Evolutionary conservation across 2,888 invertebrate species (phyloP).

Genomic region (Flexamia atlantica): DNA sequence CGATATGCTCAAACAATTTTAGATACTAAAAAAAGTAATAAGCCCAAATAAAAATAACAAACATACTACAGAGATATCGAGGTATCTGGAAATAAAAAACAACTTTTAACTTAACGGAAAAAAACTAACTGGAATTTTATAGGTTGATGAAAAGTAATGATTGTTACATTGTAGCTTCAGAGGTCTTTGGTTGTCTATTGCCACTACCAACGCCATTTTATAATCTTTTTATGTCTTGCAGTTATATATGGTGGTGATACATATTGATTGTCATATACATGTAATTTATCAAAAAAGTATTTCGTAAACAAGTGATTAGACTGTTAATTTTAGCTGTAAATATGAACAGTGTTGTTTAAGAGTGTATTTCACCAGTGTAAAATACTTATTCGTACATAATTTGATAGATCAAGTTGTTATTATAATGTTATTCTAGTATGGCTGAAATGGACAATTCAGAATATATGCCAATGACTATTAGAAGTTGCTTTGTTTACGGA

Average conservation of each 20-base stretch:
- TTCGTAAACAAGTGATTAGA: neutral
- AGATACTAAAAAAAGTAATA: too few relatives aligned
- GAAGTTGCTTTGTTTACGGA: constrained; percentile 63
- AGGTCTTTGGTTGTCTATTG: neutral
- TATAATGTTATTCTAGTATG: constrained; percentile 29
- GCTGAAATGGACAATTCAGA: neutral
- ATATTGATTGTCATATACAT: constrained; percentile 27
- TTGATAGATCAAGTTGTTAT: neutral
- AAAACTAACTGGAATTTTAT: neutral
- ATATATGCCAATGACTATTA: constrained; percentile 32
- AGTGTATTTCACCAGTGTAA: neutral
- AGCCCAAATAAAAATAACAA: too few relatives aligned
- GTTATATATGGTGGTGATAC: constrained; percentile 1
- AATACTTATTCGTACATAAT: neutral
- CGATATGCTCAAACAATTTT: too few relatives aligned
- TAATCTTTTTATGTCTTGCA: neutral
- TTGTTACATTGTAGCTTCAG: neutral
- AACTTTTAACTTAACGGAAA: neutral
- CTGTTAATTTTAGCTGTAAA: neutral
- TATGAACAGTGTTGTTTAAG: neutral
- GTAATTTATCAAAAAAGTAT: neutral
- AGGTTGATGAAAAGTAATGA: neutral
- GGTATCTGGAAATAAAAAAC: too few relatives aligned
- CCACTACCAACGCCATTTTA: constrained; percentile 28
- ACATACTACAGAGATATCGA: too few relatives aligned